These are phyloP conservation scores for Nomada fucata DNA, from an alignment of 2,888 invertebrate genomes.

Conservation along the genomic window DNA sequence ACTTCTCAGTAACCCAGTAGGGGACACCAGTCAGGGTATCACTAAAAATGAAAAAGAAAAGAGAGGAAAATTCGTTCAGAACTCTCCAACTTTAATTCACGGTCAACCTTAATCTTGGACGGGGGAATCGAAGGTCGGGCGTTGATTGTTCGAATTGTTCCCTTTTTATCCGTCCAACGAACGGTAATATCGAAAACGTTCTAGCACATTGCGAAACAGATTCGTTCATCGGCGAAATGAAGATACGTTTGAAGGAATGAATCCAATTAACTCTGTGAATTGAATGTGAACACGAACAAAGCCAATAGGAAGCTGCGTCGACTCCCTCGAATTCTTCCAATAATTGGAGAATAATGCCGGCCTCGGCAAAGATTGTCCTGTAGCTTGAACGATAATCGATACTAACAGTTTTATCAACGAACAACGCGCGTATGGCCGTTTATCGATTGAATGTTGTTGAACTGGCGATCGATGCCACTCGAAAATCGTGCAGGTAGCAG, in stretches of 20 bases:
- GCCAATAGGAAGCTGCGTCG: conserved; percentile 29
- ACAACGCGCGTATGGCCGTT: conserved; percentile 12
- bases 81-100: neutral
- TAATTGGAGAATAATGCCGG: conserved; percentile 49
- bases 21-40: too few species aligned
- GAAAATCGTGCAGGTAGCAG: neutral
- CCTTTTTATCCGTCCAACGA: conserved; percentile 10
- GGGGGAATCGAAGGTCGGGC: conserved; percentile 22
- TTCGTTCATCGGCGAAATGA: conserved; percentile 21
- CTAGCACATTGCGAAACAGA: conserved; percentile 14
- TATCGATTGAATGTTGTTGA: neutral
- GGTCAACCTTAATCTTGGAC: conserved; percentile 6
- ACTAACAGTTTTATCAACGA: conserved; percentile 15
- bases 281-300: conserved; percentile 16
- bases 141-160: conserved; percentile 8
- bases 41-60: too few species aligned
- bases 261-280: conserved; percentile 44
- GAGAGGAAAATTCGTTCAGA: neutral
- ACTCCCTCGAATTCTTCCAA: conserved; percentile 36
- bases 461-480: neutral
- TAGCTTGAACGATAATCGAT: conserved; percentile 39
- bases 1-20: too few species aligned
- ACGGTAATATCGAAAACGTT: conserved; percentile 4
- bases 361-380: conserved; percentile 24
- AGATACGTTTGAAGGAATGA: conserved; percentile 44